A percentile compares a stretch with the other conserved stretches of the same genome.
These are phyloP conservation scores for Rhinolophus ferrumequinum DNA, from an alignment of 2,113 vertebrate genomes.

Conservation along the genomic window DNA sequence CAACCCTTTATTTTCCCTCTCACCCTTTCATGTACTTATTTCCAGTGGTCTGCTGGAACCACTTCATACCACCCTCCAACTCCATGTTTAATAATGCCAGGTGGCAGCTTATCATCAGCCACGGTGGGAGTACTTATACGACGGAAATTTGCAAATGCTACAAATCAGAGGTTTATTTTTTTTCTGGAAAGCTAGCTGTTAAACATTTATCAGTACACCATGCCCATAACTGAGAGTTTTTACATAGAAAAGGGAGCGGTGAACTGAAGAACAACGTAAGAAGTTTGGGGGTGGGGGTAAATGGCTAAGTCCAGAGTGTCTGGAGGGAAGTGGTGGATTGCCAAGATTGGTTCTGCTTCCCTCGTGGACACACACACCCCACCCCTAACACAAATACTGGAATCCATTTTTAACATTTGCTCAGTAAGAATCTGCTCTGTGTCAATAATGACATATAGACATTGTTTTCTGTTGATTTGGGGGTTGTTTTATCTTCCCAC, in stretches of 20 bases:
- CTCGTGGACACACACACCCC: not conserved
- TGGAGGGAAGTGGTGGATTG: not conserved
- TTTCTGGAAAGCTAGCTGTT: not conserved
- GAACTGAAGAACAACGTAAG: not conserved
- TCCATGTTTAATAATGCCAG: not conserved
- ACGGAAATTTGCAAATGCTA: not conserved
- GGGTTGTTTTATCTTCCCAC: not conserved
- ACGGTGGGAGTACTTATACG: not conserved
- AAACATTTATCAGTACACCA: not conserved
- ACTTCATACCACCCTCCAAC: not conserved
- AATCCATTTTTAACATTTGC: not conserved
- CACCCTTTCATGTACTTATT: not conserved
- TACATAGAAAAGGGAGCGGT: not conserved
- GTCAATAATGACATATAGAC: not conserved
- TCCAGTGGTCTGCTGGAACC: not conserved
- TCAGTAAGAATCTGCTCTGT: not conserved
- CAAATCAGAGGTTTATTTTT: not conserved
- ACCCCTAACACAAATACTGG: not conserved
- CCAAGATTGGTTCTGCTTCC: not conserved
- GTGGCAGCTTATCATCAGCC: not conserved
- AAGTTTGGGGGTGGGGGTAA: not conserved
- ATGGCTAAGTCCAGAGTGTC: not conserved
- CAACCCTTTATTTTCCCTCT: not conserved
- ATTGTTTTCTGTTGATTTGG: not conserved
- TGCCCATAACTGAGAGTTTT: not conserved